Evolutionary conservation across 2,797 vertebrate species (phyloP), one percentile per base, ranked within the genome.

Genomic region (Betta splendens): DNA sequence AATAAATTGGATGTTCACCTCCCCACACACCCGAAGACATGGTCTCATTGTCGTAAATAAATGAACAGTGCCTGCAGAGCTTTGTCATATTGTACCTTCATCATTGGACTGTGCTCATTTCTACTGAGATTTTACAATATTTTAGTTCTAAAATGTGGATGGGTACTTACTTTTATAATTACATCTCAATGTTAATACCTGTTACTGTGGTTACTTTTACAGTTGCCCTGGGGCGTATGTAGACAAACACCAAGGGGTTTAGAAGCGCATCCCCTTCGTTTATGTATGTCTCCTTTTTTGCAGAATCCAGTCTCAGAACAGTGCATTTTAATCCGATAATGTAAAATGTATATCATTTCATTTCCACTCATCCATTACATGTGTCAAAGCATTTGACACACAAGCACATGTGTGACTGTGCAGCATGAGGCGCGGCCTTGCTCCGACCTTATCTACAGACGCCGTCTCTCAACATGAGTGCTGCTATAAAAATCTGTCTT

Each of bases 401-500:
- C 6, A 3, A n/a, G n/a, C 28, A 53, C 18, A 37, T 5, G 1
- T 48, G 26, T 52, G 32, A 37, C 29, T 33, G 35, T 32, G 38
- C 29, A 57, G n/a, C 26, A 36, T 37, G n/a, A 52, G 36, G 33
- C 31, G 10, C 48, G 52, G 32, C 16, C 29, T 43, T 35, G 0
- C 1, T 53, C 25, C 22, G n/a, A 45, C 20, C 31, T 54, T n/a
- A 43, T 61, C 10, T 46, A 4, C 43, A 61, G 21, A 64, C 13
- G 11, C 12, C 39, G 35, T 45, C 48, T 32, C 25, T 66, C 45
- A 35, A 20, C 20, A 64, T 18, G 3, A 46, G 55, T 61, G n/a
- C 12, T 20, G 36, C 43, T 63, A 26, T 59, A 40, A 42, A 68
- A 70, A 77, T 68, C 50, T 50, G 36, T 50, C 42, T 66, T 50